A percentile compares a stretch with the other conserved stretches of the same genome.
Evolutionary conservation across 2,113 vertebrate genomes (phyloP).

Genomic region (Sylvietta virens): DNA sequence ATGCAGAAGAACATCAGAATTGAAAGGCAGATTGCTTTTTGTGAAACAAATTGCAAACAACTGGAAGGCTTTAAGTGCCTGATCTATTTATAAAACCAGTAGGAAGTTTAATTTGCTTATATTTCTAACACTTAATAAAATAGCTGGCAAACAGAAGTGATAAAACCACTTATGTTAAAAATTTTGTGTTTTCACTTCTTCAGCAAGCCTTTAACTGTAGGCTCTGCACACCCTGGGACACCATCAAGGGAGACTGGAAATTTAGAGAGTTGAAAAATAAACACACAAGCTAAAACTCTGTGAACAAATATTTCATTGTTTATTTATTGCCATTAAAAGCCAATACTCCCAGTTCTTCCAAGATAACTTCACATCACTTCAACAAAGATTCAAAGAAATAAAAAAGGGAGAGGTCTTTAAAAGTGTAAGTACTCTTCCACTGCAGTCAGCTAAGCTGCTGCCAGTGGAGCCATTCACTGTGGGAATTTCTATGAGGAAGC

Average conservation of each 20-base stretch:
- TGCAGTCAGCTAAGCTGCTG: background rate
- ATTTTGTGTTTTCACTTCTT: background rate
- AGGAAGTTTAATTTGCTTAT: constrained; percentile 22
- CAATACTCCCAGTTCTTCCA: background rate
- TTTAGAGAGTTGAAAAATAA: background rate
- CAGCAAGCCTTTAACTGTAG: background rate
- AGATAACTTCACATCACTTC: background rate
- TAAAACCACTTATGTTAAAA: constrained; percentile 29
- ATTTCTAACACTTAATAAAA: constrained; percentile 46
- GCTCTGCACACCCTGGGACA: background rate
- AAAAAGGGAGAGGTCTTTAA: background rate
- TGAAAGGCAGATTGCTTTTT: background rate
- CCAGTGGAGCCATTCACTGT: background rate
- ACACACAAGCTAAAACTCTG: background rate
- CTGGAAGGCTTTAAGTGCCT: background rate
- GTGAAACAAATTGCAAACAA: background rate
- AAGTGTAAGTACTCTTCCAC: background rate
- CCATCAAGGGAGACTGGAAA: background rate
- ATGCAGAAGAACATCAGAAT: background rate
- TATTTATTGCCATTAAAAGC: background rate
- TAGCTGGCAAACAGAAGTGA: constrained; percentile 22
- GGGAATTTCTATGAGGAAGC: background rate
- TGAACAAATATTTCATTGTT: background rate
- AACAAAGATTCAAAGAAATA: background rate
- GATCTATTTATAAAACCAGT: constrained; percentile 23